Evolutionary conservation across 1,140 invertebrate genomes (phyloP), one percentile per base, ranked within the genome.

Genomic region (Adoxophyes honmai): DNA sequence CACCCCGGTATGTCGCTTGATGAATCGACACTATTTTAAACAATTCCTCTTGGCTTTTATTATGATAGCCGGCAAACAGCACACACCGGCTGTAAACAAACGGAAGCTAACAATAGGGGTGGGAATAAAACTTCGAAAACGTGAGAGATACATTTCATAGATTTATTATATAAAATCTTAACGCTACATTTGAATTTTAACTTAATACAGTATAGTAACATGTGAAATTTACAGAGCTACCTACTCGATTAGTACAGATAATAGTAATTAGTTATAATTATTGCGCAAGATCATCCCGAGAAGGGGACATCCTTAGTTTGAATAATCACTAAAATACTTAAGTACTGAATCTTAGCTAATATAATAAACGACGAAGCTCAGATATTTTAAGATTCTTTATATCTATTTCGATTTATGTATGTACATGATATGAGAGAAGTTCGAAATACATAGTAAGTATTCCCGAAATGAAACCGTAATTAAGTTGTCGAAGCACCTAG

Each of bases 131-230:
- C 52, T 37, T 55, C 51, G 57, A 60, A 61, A 75, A 58, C 70
- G 57, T 83, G 78, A 75, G 81, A 81, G 75, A 78, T 88, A 86
- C 81, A 88, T 88, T 88, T 86, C 74, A 86, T 85, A 83, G 75
- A 84, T 88, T 88, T 88, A 88, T 86, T 88, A 88, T 88, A 88
- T 86, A 88, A 88, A 88, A 86, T 83, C 82, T 86, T 86, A 85
- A 70, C 54, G 62, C 78, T 86, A 86, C 80, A 70, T 81, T 73
- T 81, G 80, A 85, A 85, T 72, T 80, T 79, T 79, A 85, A 82
- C 82, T 85, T 85, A 87, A 60, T 62, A 78, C 60, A 80, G 62
- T 81, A 78, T 78, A 88, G 75, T 86, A 86, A 88, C 85, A 85
- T 87, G 78, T 86, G 81, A 81, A 86, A 88, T 86, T 76, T 86